Evolutionary conservation across 1,140 invertebrate species (phyloP), one percentile per base, ranked within the genome.

Genomic region (Drosophila eugracilis): DNA sequence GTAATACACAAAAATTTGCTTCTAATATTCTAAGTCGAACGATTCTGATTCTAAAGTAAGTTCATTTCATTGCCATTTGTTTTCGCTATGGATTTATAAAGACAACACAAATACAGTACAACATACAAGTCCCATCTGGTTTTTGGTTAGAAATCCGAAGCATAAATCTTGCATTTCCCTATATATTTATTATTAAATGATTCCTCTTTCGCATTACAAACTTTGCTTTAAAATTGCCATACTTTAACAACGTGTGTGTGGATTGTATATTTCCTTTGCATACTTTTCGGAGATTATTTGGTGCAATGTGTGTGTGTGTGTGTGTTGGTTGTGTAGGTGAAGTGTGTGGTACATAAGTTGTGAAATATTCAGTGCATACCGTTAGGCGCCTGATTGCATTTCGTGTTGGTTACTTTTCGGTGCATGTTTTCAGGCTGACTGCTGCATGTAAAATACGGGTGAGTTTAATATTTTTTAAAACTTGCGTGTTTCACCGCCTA

Each of bases 51-150:
- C 32, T 74, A 74, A 74, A 74, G 70, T 74, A 74, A 74, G 49
- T 63, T 52, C 48, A 22, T 42, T 73, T 73, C 70, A 73, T 73
- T 73, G 70, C 70, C 70, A 73, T 73, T 73, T 41, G 57, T 62
- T 55, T 50, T 72, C 45, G 48, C 24, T 48, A 32, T 71, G 37
- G 36, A 45, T 24, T 3, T 63, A 34, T 21, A 15, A 62, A 66
- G 36, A 32, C 47, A 67, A 67, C 44, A 67, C 63, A 67, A 67
- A 53, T 37, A 67, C 62, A 53, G 62, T 32, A 67, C 60, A 66
- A 67, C 63, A 67, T 67, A 52, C 59, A 67, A 67, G 59, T 67
- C 45, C 59, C 36, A 15, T 62, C 42, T 66, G 34, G 39, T 34
- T 41, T 22, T 48, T 48, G 22, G 12, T 17, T 32, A 45, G 60